Evolutionary conservation across 2,888 invertebrate species (phyloP).

Genomic region (Lathronympha strigana): DNA sequence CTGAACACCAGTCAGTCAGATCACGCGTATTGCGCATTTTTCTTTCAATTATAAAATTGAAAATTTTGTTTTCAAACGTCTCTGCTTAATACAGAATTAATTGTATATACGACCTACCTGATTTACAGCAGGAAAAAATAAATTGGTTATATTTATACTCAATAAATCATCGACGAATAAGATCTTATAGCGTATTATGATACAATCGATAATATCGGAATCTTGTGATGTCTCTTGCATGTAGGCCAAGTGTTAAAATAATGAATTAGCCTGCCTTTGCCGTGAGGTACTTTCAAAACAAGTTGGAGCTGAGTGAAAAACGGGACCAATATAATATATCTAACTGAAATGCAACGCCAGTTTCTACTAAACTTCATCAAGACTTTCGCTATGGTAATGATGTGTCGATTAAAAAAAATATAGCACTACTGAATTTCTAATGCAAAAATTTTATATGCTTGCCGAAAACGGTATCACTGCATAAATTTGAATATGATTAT

Average conservation of each 20-base stretch:
- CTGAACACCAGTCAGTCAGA: too few relatives aligned
- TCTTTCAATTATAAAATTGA: too few relatives aligned
- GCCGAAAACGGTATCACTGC: neutral
- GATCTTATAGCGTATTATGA: too few relatives aligned
- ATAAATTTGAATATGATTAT: neutral
- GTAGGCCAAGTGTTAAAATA: neutral
- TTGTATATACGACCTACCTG: too few relatives aligned
- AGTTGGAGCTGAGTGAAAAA: neutral
- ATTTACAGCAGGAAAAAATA: too few relatives aligned
- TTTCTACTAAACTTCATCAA: slow-evolving; percentile 1
- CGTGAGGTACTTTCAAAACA: neutral
- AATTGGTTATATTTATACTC: too few relatives aligned
- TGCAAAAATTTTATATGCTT: neutral
- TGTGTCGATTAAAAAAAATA: slow-evolving; percentile 2
- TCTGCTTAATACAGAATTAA: too few relatives aligned
- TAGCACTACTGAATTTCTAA: slow-evolving; percentile 1
- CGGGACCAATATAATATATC: neutral
- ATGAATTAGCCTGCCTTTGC: neutral
- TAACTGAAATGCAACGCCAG: neutral
- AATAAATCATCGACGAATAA: too few relatives aligned
- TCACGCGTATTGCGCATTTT: too few relatives aligned
- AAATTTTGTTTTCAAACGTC: too few relatives aligned
- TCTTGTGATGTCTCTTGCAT: neutral
- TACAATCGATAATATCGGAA: too few relatives aligned
- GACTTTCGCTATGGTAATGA: slow-evolving; percentile 18